Evolutionary conservation across 2,113 vertebrate genomes (phyloP), one percentile per base, ranked within the genome.

Genomic region (Lophius piscatorius): DNA sequence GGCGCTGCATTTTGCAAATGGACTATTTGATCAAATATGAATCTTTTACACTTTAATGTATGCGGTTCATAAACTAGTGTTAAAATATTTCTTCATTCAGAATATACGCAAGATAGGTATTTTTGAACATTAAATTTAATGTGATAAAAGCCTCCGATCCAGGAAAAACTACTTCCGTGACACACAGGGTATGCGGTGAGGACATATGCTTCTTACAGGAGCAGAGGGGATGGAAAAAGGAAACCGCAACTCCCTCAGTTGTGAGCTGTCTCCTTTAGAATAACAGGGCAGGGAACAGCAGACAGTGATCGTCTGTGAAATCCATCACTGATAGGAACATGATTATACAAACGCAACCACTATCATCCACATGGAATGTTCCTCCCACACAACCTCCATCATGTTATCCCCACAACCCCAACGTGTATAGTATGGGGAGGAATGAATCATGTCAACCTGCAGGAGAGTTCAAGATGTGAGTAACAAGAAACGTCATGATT

Each of bases 361-460:
- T 62, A 84, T 84, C 82, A 87, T 82, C 67, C 39, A 9, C 44
- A 55, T 67, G 86, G 85, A 90, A 88, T 88, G 76, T 81, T 44
- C 55, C 69, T 82, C 84, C 85, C 78, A 82, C 85, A 71, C 33
- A 4, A 51, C 76, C 40, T 62, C 33, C 68, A 31, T 56, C 59
- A 26, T 35, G 23, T 56, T 28, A 66, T 23, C 73, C 63, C 69
- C 55, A 64, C 33, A 45, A 39, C 48, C 58, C 57, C 10, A 28
- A 24, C 18, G 7, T 44, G 40, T n/a, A n/a, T n/a, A n/a, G n/a
- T n/a, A n/a, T n/a, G 42, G 61, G 36, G 40, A 68, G 18, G 42
- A 56, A 42, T 81, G 56, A 69, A 61, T 82, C 65, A 78, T 35
- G 20, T 50, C 42, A 20, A 28, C 17, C 26, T 24, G 29, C 2